Evolutionary conservation across 2,888 invertebrate species (phyloP).

Genomic region (Podotricha telesiphe): DNA sequence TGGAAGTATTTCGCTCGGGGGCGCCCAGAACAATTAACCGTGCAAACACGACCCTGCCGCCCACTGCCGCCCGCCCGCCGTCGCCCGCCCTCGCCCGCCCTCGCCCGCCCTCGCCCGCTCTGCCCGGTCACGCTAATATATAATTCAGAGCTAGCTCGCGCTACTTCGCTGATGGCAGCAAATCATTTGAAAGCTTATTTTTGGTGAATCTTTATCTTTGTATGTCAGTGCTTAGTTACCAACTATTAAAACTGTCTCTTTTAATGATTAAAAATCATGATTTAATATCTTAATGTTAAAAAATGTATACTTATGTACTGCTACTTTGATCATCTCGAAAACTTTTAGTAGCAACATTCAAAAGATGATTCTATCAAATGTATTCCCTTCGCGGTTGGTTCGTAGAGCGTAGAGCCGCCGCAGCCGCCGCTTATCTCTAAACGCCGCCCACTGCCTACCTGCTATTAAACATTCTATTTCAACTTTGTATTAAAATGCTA

Average conservation of each 20-base stretch:
- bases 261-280: too few relatives aligned
- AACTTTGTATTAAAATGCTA: background rate
- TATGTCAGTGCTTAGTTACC: background rate
- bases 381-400: background rate
- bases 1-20: conserved; percentile 20
- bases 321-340: too few relatives aligned
- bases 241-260: too few relatives aligned
- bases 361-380: background rate
- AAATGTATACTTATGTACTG: too few relatives aligned
- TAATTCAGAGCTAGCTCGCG: conserved; percentile 21
- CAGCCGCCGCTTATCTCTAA: too few relatives aligned
- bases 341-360: too few relatives aligned
- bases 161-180: conserved; percentile 9
- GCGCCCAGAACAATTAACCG: conserved; percentile 34
- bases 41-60: conserved; percentile 32
- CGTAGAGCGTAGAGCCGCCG: conserved; percentile 17
- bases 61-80: background rate
- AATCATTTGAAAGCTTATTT: conserved; percentile 13
- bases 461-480: background rate
- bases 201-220: conserved; percentile 4
- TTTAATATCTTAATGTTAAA: too few relatives aligned
- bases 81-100: background rate
- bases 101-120: conserved; percentile 80
- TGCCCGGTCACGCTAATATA: conserved; percentile 27
- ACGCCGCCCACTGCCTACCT: too few relatives aligned